Evolutionary conservation across 1,140 invertebrate genomes (phyloP).

Genomic region (Zaprionus tsacasi): DNA sequence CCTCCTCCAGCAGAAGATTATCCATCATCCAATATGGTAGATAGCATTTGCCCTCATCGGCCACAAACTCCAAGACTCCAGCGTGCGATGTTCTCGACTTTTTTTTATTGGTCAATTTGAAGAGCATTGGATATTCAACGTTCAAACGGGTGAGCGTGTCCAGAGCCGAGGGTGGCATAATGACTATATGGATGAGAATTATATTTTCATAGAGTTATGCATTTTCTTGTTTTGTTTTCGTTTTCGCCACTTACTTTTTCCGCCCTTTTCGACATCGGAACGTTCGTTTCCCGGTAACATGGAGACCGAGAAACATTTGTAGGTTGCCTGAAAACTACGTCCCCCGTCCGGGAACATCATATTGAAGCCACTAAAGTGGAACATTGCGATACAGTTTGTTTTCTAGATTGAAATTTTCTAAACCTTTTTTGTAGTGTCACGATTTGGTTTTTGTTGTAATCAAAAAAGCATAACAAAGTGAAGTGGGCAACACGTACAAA

Average conservation of each 20-base stretch:
- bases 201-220: not conserved
- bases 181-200: constrained; percentile 88
- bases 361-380: constrained; percentile 87
- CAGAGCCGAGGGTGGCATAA: constrained; percentile 98
- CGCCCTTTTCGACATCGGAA: constrained; percentile 98
- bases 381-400: constrained; percentile 48
- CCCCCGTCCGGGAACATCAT: constrained; percentile 91
- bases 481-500: constrained; percentile 1
- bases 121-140: constrained; percentile 99
- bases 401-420: constrained; percentile 19
- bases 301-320: constrained; percentile 96
- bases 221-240: not conserved
- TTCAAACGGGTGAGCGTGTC: constrained; percentile 97
- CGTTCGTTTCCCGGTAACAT: constrained; percentile 97
- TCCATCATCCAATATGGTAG: constrained; percentile 99
- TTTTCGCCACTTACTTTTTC: constrained; percentile 92
- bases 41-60: constrained; percentile 99
- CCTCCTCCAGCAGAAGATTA: constrained; percentile 97
- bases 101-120: constrained; percentile 96
- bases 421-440: constrained; percentile 45
- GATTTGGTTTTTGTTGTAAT: constrained; percentile 47
- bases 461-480: constrained; percentile 34
- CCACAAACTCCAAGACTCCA: constrained; percentile 99
- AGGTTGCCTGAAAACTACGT: constrained; percentile 92
- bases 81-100: constrained; percentile 96